Evolutionary conservation across 2,888 invertebrate genomes (phyloP).

Genomic region (Embidobia sp.): DNA sequence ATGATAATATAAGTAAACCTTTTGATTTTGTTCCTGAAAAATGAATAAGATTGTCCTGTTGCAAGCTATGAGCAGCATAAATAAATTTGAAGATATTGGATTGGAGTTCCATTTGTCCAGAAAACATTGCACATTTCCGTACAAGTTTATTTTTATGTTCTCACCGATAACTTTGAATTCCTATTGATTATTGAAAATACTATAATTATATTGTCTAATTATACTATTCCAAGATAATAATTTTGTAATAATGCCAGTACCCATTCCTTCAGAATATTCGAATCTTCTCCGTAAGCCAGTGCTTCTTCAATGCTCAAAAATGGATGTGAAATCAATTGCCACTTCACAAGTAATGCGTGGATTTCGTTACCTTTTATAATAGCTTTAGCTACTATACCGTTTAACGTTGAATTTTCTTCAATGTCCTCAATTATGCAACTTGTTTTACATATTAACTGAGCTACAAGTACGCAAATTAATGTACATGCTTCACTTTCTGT

Average conservation of each 20-base stretch:
- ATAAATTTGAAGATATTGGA: slow-evolving; percentile 80
- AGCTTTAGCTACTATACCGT: slow-evolving; percentile 83
- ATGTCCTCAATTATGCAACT: slow-evolving; percentile 68
- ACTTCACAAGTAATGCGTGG: slow-evolving; percentile 79
- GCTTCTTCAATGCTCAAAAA: slow-evolving; percentile 78
- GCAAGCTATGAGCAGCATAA: slow-evolving; percentile 82
- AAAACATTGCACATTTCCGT: slow-evolving; percentile 79
- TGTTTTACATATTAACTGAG: slow-evolving; percentile 75
- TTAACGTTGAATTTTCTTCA: slow-evolving; percentile 76
- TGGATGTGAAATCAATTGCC: slow-evolving; percentile 74
- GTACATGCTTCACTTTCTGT: slow-evolving; percentile 85
- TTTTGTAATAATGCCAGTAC: no score
- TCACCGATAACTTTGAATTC: slow-evolving; percentile 82
- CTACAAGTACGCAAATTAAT: slow-evolving; percentile 84
- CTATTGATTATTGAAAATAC: slow-evolving; percentile 71
- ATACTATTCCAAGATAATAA: no score
- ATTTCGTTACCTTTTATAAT: slow-evolving; percentile 84
- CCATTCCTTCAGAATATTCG: slow-evolving; percentile 77
- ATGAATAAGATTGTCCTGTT: slow-evolving; percentile 83
- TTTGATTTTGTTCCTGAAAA: slow-evolving; percentile 81
- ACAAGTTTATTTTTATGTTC: slow-evolving; percentile 80
- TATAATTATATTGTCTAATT: no score
- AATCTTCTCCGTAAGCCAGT: slow-evolving; percentile 78
- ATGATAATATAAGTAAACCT: slow-evolving; percentile 64
- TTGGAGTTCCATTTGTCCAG: slow-evolving; percentile 81